A percentile compares a stretch with the other conserved stretches of the same genome.
Evolutionary conservation across 2,113 vertebrate species (phyloP).

Genomic region (Stegastes partitus): DNA sequence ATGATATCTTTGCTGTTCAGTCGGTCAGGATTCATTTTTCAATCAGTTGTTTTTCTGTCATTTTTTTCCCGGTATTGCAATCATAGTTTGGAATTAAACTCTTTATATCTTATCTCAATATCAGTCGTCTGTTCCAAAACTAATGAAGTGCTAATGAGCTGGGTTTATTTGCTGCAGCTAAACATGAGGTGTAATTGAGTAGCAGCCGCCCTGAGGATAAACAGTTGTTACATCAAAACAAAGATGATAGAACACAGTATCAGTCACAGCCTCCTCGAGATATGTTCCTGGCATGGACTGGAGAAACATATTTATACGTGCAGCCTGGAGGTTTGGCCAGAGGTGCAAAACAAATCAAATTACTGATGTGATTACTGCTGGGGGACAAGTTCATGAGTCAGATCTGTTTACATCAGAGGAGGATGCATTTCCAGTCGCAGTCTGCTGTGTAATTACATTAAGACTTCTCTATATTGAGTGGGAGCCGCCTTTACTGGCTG

Average conservation of each 20-base stretch:
- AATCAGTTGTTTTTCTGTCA: background rate
- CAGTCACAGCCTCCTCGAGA: slow-evolving; percentile 33
- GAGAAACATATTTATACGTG: slow-evolving; percentile 20
- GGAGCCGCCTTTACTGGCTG: slow-evolving; percentile 48
- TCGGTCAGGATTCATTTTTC: background rate
- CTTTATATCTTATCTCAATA: slow-evolving; percentile 37
- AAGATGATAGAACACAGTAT: slow-evolving; percentile 25
- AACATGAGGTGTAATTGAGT: slow-evolving; percentile 54
- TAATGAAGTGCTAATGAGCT: slow-evolving; percentile 73
- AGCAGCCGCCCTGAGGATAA: slow-evolving; percentile 48
- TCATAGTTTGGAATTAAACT: slow-evolving; percentile 36
- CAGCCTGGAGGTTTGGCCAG: slow-evolving; percentile 47
- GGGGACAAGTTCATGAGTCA: slow-evolving; percentile 67
- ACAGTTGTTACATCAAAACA: slow-evolving; percentile 35
- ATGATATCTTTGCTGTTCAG: background rate
- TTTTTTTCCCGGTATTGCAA: slow-evolving; percentile 16
- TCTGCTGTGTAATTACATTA: slow-evolving; percentile 67
- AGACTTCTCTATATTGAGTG: slow-evolving; percentile 57
- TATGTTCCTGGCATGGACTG: background rate
- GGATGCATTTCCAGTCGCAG: slow-evolving; percentile 58
- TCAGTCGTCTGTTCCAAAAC: slow-evolving; percentile 52
- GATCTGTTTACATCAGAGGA: slow-evolving; percentile 64
- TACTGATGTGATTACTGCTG: slow-evolving; percentile 62
- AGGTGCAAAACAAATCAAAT: slow-evolving; percentile 72
- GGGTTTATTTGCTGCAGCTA: slow-evolving; percentile 54